These are phyloP conservation scores for Leptobrachium ailaonicum DNA, from an alignment of 2,113 vertebrate species.

Conservation along the genomic window DNA sequence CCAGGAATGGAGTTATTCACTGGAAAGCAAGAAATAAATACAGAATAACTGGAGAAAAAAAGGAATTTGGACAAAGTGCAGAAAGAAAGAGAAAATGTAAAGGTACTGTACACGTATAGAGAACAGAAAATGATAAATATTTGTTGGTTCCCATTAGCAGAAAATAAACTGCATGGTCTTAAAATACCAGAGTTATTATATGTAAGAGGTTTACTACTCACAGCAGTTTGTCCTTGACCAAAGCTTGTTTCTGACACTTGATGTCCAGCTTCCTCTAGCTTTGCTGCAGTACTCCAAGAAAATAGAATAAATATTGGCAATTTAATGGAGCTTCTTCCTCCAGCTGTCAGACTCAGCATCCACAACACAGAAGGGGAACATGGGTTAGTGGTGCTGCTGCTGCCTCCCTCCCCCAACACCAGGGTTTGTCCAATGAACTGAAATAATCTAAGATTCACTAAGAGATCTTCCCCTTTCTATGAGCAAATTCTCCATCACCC, in stretches of 20 bases:
- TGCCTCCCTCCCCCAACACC: conserved; percentile 36
- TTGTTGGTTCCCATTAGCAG: too few relatives aligned
- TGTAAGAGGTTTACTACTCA: neutral
- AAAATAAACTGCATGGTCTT: too few relatives aligned
- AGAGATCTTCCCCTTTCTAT: conserved; percentile 39
- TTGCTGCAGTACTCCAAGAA: neutral
- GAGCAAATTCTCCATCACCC: conserved; percentile 9
- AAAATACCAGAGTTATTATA: too few relatives aligned
- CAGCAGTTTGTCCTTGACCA: neutral
- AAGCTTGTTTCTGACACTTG: neutral
- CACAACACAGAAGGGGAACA: conserved; percentile 14
- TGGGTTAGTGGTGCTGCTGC: conserved; percentile 17
- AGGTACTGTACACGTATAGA: too few relatives aligned
- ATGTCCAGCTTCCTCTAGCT: too few relatives aligned
- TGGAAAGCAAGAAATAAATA: too few relatives aligned
- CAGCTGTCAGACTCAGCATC: conserved; percentile 19
- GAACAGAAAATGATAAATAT: too few relatives aligned
- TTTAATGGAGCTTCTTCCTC: neutral
- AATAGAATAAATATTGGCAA: neutral
- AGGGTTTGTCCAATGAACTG: conserved; percentile 37
- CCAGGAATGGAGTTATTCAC: too few relatives aligned
- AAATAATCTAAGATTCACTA: conserved; percentile 30
- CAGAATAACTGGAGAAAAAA: too few relatives aligned
- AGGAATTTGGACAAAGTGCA: too few relatives aligned
- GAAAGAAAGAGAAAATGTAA: too few relatives aligned